phyloP scores from a whole-genome alignment of 2,888 invertebrate species.

The Hydriomena furcata region DNA sequence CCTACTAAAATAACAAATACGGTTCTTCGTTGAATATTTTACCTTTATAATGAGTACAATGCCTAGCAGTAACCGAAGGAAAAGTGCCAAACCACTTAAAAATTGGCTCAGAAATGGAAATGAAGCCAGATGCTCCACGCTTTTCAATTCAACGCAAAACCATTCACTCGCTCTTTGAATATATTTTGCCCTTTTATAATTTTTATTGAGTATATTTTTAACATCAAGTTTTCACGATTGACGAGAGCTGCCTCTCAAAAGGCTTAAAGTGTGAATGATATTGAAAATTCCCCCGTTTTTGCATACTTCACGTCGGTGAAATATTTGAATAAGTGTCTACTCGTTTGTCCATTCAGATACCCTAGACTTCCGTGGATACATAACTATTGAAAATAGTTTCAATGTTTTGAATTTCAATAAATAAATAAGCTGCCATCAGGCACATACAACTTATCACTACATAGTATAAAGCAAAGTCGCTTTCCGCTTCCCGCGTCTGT shows the following conservation, averaged over 20 bases:
- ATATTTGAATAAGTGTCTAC: too few relatives aligned
- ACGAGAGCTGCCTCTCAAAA: slow-evolving; percentile 1
- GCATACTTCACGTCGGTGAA: not conserved
- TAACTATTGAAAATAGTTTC: too few relatives aligned
- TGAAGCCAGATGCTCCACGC: slow-evolving; percentile 21
- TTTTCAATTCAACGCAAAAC: slow-evolving; percentile 14
- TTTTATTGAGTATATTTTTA: slow-evolving; percentile 16
- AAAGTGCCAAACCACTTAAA: slow-evolving; percentile 24
- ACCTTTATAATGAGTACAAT: slow-evolving; percentile 15
- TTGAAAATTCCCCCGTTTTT: not conserved
- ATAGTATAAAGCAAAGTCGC: too few relatives aligned
- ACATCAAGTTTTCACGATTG: slow-evolving; percentile 13
- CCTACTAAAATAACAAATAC: not conserved
- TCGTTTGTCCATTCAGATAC: too few relatives aligned
- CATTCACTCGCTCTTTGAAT: slow-evolving; percentile 15
- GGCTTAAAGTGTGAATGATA: slow-evolving; percentile 1
- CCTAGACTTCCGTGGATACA: too few relatives aligned
- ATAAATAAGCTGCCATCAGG: too few relatives aligned
- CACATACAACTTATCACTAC: too few relatives aligned
- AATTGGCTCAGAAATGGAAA: slow-evolving; percentile 27
- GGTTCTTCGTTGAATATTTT: slow-evolving; percentile 6
- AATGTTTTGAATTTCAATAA: too few relatives aligned
- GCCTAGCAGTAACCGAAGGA: slow-evolving; percentile 8
- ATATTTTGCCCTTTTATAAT: slow-evolving; percentile 13
- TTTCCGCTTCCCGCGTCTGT: too few relatives aligned